Percentiles rank a stretch among this genome's conserved stretches.
Evolutionary conservation across 2,888 invertebrate genomes (phyloP).

Genomic region (Drosophila ezoana): DNA sequence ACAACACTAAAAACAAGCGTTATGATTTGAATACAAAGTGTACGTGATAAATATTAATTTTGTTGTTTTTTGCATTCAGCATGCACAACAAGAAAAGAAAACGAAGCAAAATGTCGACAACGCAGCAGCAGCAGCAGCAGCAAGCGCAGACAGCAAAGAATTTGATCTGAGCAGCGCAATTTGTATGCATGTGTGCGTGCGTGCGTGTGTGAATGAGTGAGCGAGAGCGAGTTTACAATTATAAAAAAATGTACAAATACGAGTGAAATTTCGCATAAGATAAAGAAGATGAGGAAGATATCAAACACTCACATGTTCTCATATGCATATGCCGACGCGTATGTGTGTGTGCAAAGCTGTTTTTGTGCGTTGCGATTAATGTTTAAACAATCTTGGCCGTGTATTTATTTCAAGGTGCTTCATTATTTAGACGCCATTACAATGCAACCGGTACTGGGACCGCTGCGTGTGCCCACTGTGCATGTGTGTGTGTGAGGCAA

Average conservation of each 20-base stretch:
- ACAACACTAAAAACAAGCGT: conserved; percentile 44
- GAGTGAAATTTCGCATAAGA: conserved; percentile 69
- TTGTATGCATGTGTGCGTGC: conserved; percentile 47
- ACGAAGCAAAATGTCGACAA: conserved; percentile 66
- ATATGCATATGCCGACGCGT: conserved; percentile 11
- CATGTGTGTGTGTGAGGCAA: conserved; percentile 12
- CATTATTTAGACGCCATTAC: conserved; percentile 78
- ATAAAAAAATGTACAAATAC: conserved; percentile 57
- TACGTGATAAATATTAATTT: conserved; percentile 53
- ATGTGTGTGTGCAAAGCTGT: conserved; percentile 14
- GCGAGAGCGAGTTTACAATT: conserved; percentile 65
- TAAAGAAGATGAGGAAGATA: conserved; percentile 74
- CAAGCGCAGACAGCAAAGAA: conserved; percentile 67
- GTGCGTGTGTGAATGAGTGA: conserved; percentile 31
- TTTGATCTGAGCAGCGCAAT: conserved; percentile 73
- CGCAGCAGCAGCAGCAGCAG: conserved; percentile 56
- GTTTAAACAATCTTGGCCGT: conserved; percentile 78
- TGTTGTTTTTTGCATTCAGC: conserved; percentile 30
- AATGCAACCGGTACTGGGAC: conserved; percentile 71
- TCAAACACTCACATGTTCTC: conserved; percentile 21
- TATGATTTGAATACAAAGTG: conserved; percentile 63
- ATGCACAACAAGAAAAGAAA: conserved; percentile 56
- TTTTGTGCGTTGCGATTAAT: conserved; percentile 53
- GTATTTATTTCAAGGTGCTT: conserved; percentile 72
- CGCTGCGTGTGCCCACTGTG: conserved; percentile 30